Evolutionary conservation across 2,113 vertebrate species (phyloP).

Genomic region (Neogobius melanostomus): DNA sequence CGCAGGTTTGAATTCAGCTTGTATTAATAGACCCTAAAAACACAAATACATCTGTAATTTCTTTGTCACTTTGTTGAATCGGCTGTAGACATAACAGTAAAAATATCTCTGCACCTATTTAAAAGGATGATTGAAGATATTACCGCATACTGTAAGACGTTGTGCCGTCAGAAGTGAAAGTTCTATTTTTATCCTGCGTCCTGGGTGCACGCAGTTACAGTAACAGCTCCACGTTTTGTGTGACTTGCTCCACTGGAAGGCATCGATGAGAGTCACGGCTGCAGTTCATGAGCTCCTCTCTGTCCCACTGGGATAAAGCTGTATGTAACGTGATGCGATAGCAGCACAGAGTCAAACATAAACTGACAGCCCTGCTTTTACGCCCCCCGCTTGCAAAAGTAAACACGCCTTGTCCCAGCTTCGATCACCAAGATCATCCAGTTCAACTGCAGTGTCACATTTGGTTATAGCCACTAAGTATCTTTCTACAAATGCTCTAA

Average conservation of each 20-base stretch:
- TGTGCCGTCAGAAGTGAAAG: constrained; percentile 15
- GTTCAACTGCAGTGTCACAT: constrained; percentile 43
- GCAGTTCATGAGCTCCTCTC: constrained; percentile 28
- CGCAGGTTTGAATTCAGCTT: no score
- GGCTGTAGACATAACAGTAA: neutral
- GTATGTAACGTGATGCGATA: constrained; percentile 49
- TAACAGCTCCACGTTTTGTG: constrained; percentile 39
- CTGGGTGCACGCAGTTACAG: constrained; percentile 24
- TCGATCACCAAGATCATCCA: constrained; percentile 44
- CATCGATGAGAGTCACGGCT: constrained; percentile 21
- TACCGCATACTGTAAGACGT: neutral
- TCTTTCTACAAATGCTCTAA: constrained; percentile 61
- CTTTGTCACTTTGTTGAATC: no score
- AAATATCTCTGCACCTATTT: neutral
- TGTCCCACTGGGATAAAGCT: constrained; percentile 46
- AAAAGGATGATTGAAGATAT: neutral
- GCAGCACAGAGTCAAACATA: constrained; percentile 39
- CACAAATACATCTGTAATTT: no score
- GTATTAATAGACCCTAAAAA: no score
- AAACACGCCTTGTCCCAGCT: constrained; percentile 51
- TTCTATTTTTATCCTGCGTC: constrained; percentile 27
- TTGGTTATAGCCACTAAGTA: constrained; percentile 43
- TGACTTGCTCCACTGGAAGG: constrained; percentile 19
- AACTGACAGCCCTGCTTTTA: constrained; percentile 55
- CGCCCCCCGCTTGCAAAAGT: constrained; percentile 29